phyloP scores from a whole-genome alignment of 2,113 vertebrate genomes.

The Paradoxurus hermaphroditus region DNA sequence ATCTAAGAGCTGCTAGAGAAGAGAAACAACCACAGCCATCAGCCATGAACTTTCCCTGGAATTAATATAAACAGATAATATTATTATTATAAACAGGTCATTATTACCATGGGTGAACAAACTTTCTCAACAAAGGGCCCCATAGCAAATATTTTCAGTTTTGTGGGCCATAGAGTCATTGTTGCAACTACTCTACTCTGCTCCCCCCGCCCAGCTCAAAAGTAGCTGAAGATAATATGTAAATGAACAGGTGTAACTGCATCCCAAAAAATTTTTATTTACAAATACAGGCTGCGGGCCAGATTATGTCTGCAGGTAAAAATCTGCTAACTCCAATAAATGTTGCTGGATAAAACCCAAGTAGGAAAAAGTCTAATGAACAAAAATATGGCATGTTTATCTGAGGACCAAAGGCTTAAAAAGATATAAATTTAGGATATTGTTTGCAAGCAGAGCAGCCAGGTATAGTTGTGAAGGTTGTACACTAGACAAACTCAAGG shows the following conservation, averaged over 20 bases:
- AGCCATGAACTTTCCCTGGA: neutral
- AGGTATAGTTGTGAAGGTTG: neutral
- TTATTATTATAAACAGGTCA: neutral
- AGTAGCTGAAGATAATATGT: neutral
- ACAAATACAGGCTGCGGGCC: neutral
- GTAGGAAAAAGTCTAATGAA: neutral
- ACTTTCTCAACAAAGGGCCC: neutral
- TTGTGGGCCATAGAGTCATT: neutral
- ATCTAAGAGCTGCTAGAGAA: neutral
- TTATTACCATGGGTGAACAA: neutral
- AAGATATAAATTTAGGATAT: neutral
- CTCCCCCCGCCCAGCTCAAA: neutral
- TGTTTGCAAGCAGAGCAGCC: neutral
- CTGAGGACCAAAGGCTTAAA: neutral
- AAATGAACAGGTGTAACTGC: neutral
- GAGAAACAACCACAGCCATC: neutral
- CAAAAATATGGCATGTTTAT: neutral
- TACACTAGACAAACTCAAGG: neutral
- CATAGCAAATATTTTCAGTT: neutral
- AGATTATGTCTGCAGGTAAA: neutral
- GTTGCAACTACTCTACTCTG: neutral
- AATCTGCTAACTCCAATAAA: neutral
- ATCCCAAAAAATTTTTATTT: neutral
- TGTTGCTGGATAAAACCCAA: neutral
- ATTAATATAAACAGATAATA: neutral